Evolutionary conservation across 1,140 invertebrate species (phyloP), one percentile per base, ranked within the genome.

Genomic region (Zaprionus gabonicus): DNA sequence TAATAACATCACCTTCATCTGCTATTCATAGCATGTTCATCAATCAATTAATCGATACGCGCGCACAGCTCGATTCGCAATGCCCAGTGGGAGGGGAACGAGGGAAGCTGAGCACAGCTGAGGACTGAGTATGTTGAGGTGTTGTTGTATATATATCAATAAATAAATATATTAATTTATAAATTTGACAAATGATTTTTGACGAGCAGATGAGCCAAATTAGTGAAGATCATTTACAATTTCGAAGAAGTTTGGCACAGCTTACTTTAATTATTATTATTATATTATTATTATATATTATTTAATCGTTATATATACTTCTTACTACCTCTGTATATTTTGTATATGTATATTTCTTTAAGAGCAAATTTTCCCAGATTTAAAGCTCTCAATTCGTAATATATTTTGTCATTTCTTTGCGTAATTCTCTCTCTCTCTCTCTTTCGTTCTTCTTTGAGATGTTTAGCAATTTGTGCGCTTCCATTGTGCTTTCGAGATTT

Each of bases 41-140:
- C 82, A 85, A 85, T 85, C 82, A 85, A 85, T 85, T 82, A 85
- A 85, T 85, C 81, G 81, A 85, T 85, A 80, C 70, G 67, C 78
- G 80, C 78, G 80, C 51, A 25, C 46, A 49, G 46, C 46, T 20
- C 17, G 12, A 23, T 51, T 51, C 20, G 46, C 41, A 46, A 46
- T 46, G 41, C 46, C 46, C 0, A 17, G 23, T 13, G 12, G 12
- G 12, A 25, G 46, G 20, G 46, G 46, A 46, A 15, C 0, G 0
- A 1, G 38, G 15, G 38, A n/a, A 41, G 15, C 38, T 15, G 38
- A 41, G 31, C 31, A 34, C 28, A 31, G 6, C 31, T 34, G 31
- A 10, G 31, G 2, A 34, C 31, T 9, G 6, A 34, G 31, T 10
- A 38, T 1, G 41, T 5, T 1, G 41, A 5, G n/a, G 7, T 44